Percentiles rank a stretch among this genome's conserved stretches.
Conservation (phyloP, 2,888 invertebrate genomes). For the Lasioglossum figueresi region DNA sequence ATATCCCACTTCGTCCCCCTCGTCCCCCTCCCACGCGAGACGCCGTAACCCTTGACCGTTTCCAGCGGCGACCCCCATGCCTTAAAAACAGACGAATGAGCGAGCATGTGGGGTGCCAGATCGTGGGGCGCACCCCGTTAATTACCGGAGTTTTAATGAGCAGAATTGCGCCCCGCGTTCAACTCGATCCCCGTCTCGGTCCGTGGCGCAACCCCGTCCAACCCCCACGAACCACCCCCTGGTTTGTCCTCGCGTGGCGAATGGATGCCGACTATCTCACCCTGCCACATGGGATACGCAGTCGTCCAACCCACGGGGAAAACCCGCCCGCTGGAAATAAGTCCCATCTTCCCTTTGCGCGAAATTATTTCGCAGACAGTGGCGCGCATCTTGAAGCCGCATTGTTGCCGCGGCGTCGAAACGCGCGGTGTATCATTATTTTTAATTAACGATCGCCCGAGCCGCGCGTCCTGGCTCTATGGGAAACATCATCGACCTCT, state of each 20-base stretch:
- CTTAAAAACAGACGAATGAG: slow-evolving; percentile 45
- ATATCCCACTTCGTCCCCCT: not conserved
- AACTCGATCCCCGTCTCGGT: slow-evolving; percentile 42
- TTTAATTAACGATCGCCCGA: slow-evolving; percentile 69
- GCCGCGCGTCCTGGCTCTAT: slow-evolving; percentile 26
- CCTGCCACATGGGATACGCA: slow-evolving; percentile 50
- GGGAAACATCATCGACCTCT: slow-evolving; percentile 65
- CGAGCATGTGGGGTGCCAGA: slow-evolving; percentile 53
- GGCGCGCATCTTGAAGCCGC: slow-evolving; percentile 51
- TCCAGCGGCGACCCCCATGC: slow-evolving; percentile 40
- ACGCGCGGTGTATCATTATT: slow-evolving; percentile 66
- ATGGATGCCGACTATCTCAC: slow-evolving; percentile 64
- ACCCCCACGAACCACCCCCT: slow-evolving; percentile 11
- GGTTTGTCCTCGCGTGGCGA: slow-evolving; percentile 61
- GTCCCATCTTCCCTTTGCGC: slow-evolving; percentile 30
- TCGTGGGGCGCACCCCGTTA: slow-evolving; percentile 61
- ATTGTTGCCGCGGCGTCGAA: slow-evolving; percentile 59
- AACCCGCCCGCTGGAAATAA: slow-evolving; percentile 12
- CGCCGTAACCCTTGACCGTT: slow-evolving; percentile 44
- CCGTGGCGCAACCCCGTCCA: slow-evolving; percentile 18
- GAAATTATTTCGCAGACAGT: slow-evolving; percentile 61
- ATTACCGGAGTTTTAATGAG: slow-evolving; percentile 76
- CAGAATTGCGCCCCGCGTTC: slow-evolving; percentile 65
- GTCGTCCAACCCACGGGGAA: slow-evolving; percentile 19
- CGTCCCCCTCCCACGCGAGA: not conserved